These are phyloP conservation scores for Passer domesticus DNA, from an alignment of 2,113 vertebrate species.

Conservation along the genomic window DNA sequence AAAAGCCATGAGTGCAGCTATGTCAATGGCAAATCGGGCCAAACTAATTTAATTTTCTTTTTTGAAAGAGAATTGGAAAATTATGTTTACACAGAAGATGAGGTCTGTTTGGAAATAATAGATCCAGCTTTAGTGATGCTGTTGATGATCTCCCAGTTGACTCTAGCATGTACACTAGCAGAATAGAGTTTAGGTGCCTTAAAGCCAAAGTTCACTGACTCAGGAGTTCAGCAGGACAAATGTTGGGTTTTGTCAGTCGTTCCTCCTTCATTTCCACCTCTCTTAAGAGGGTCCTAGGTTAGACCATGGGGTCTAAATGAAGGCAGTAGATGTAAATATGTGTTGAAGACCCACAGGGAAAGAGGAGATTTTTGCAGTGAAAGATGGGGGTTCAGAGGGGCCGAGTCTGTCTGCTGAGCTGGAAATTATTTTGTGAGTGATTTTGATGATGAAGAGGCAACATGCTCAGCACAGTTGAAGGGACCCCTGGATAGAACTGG, in stretches of 20 bases:
- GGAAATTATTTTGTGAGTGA: background rate
- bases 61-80: background rate
- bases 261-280: background rate
- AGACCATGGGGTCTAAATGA: background rate
- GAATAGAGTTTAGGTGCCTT: background rate
- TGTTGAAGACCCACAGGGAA: background rate
- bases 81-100: background rate
- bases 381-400: accelerated
- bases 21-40: background rate
- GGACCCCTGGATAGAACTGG: background rate
- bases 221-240: background rate
- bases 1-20: background rate
- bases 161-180: background rate
- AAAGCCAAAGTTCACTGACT: background rate
- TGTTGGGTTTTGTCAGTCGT: background rate
- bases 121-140: background rate
- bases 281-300: background rate
- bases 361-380: background rate
- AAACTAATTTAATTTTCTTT: background rate
- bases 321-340: background rate
- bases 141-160: background rate
- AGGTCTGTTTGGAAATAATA: background rate
- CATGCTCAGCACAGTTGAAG: background rate
- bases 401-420: background rate
- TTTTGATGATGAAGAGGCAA: background rate